phyloP scores from a whole-genome alignment of 2,113 vertebrate species.

The Oriolus oriolus region DNA sequence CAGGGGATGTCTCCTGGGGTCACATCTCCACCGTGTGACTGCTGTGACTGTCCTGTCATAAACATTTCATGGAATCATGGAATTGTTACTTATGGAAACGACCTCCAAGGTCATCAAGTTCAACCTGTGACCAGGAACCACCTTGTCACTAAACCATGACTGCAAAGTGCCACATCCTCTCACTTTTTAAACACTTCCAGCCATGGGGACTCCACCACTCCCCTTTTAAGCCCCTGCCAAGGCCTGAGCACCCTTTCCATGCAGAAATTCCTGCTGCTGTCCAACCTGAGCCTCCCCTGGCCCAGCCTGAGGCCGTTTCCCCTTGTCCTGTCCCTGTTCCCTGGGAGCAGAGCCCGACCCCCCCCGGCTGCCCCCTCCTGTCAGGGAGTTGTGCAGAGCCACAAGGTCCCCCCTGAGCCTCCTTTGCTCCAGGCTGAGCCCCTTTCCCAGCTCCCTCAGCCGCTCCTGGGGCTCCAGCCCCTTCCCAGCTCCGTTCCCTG shows the following conservation, averaged over 20 bases:
- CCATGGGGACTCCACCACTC: neutral
- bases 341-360: neutral
- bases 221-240: neutral
- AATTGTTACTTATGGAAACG: fast-evolving
- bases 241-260: fast-evolving
- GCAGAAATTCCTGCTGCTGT: neutral
- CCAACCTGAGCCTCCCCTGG: neutral
- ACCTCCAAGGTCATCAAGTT: neutral
- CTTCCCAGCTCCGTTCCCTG: neutral
- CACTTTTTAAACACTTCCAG: neutral
- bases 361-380: neutral
- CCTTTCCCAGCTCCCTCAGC: neutral
- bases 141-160: neutral
- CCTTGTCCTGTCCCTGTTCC: neutral
- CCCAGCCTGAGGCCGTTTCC: neutral
- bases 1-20: neutral
- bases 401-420: neutral
- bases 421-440: neutral
- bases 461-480: neutral
- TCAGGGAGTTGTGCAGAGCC: neutral
- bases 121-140: neutral
- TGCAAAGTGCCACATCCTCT: neutral
- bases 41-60: fast-evolving
- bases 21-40: neutral
- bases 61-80: neutral